Conservation (phyloP, 2,888 invertebrate species). For the Drosophila imparisetae region DNA sequence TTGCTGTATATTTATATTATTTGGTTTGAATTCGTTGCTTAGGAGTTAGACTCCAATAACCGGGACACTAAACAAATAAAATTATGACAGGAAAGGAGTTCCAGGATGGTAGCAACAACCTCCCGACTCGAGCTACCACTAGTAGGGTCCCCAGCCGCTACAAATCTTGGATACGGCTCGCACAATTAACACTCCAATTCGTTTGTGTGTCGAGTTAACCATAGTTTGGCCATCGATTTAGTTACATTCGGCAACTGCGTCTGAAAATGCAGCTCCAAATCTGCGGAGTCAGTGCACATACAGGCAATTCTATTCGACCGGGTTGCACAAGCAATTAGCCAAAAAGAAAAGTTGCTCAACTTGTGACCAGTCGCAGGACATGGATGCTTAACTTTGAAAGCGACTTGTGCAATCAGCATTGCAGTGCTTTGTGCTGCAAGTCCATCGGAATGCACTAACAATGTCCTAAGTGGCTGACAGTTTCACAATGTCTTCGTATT, state of each 20-base stretch:
- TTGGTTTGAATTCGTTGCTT: too few species aligned
- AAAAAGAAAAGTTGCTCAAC: slow-evolving; percentile 25
- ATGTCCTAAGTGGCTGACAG: neutral
- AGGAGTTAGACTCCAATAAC: too few species aligned
- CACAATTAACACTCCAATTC: neutral
- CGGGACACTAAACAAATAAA: too few species aligned
- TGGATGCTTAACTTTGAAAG: neutral
- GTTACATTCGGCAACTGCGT: neutral
- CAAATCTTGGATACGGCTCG: too few species aligned
- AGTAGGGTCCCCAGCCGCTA: too few species aligned
- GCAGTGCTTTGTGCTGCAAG: slow-evolving; percentile 19
- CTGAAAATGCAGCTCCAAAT: neutral
- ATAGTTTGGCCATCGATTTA: neutral
- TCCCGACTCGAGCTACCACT: too few species aligned
- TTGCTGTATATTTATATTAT: too few species aligned
- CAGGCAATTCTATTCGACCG: neutral
- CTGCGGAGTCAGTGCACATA: neutral
- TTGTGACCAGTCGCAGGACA: slow-evolving; percentile 13
- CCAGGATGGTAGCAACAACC: too few species aligned
- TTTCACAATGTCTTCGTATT: slow-evolving; percentile 2
- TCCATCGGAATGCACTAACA: slow-evolving; percentile 7
- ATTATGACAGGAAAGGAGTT: too few species aligned
- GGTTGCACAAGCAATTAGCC: slow-evolving; percentile 54
- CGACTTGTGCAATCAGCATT: slow-evolving; percentile 24
- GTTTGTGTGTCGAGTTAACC: neutral